These are phyloP conservation scores for Chelonus insularis DNA, from an alignment of 1,140 invertebrate species.

Conservation along the genomic window DNA sequence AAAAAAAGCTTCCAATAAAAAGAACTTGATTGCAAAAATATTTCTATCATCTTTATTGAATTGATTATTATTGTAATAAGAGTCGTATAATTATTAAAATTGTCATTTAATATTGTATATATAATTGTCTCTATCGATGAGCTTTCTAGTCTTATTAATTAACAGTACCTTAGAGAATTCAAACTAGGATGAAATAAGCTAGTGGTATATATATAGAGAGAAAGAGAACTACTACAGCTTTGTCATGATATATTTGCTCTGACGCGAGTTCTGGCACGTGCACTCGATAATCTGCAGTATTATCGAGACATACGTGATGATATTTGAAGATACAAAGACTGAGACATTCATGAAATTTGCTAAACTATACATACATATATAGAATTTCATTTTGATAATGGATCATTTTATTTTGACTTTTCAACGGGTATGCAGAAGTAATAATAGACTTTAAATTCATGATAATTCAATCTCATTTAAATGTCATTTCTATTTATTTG, in stretches of 20 bases:
- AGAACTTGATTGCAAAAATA: too few species aligned
- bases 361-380: background rate
- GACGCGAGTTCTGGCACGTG: constrained; percentile 25
- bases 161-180: constrained; percentile 28
- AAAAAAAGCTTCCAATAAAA: too few species aligned
- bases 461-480: too few species aligned
- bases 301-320: constrained; percentile 8
- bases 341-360: background rate
- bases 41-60: too few species aligned
- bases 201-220: background rate
- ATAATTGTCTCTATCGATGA: constrained; percentile 13
- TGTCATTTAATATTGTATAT: background rate
- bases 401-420: too few species aligned
- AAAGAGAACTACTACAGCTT: background rate
- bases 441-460: too few species aligned
- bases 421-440: too few species aligned
- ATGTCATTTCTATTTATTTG: too few species aligned
- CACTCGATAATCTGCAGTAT: constrained; percentile 22
- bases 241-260: background rate
- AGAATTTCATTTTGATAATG: too few species aligned
- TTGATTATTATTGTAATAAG: background rate
- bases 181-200: constrained; percentile 14
- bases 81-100: background rate
- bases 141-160: constrained; percentile 26
- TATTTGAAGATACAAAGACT: background rate